Conservation (phyloP, 2,113 vertebrate genomes). For the Microcebus ravelobensis region DNA sequence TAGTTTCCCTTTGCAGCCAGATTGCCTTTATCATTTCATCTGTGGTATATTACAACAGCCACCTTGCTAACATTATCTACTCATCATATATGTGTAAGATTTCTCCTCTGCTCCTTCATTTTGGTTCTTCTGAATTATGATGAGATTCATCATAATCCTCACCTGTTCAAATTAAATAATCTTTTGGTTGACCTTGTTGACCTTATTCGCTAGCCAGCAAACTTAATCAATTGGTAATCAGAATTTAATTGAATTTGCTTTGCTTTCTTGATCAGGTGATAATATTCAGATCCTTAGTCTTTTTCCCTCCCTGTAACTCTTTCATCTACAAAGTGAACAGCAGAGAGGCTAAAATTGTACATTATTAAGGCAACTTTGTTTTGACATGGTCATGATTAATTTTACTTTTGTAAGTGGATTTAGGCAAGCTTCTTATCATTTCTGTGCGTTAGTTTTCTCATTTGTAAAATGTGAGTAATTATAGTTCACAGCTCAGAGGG, state of each 20-base stretch:
- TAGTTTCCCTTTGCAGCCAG: neutral
- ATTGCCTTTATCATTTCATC: conserved; percentile 62
- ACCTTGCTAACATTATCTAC: conserved; percentile 43
- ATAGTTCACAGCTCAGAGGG: neutral
- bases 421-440: neutral
- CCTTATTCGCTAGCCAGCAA: conserved; percentile 50
- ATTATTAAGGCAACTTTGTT: neutral
- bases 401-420: neutral
- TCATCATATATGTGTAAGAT: conserved; percentile 48
- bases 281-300: neutral
- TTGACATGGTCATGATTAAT: neutral
- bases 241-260: conserved; percentile 21
- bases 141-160: conserved; percentile 68
- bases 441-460: neutral
- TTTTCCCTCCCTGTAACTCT: neutral
- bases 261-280: neutral
- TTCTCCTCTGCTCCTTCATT: conserved; percentile 44
- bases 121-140: conserved; percentile 70
- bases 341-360: neutral
- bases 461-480: neutral
- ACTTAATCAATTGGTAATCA: conserved; percentile 53
- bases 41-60: neutral
- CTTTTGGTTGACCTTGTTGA: conserved; percentile 55
- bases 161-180: conserved; percentile 58
- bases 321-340: neutral